Conservation (phyloP, 2,113 vertebrate genomes). For the Uropsilus gracilis region DNA sequence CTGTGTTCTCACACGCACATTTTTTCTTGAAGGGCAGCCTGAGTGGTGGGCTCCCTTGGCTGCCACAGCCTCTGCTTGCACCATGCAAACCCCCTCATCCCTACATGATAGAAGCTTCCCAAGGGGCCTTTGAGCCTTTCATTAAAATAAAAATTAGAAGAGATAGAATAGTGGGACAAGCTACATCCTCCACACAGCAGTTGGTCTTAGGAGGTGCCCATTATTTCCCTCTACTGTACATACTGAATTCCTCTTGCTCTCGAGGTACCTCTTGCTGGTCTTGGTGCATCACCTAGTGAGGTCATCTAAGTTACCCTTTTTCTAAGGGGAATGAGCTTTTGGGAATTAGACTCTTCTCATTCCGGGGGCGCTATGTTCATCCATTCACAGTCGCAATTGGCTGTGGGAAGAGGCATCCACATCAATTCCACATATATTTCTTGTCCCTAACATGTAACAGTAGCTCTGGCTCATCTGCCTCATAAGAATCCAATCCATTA, state of each 20-base stretch:
- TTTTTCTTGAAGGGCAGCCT: neutral
- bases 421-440: neutral
- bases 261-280: neutral
- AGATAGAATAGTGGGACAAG: neutral
- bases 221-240: neutral
- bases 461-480: neutral
- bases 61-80: neutral
- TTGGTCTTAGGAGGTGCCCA: neutral
- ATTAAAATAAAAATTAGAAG: neutral
- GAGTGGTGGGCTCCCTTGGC: neutral
- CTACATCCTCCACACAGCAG: neutral
- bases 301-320: neutral
- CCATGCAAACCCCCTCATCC: neutral
- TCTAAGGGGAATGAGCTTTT: neutral
- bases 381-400: neutral
- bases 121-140: neutral
- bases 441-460: neutral
- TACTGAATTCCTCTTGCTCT: neutral
- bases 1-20: too few species aligned
- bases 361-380: neutral
- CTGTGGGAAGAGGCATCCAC: neutral
- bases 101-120: neutral
- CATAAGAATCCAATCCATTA: neutral
- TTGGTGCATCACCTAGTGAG: neutral
- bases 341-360: neutral